Conservation (phyloP, 2,113 vertebrate species). For the Oryctolagus cuniculus region mOryCun1.1 NC_091447.1:13898001-13898500, state of each 20-base stretch:
- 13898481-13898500: slow-evolving; percentile 88
- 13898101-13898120: slow-evolving; percentile 86
- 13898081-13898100: slow-evolving; percentile 82
- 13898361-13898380: slow-evolving; percentile 87
- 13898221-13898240: slow-evolving; percentile 91
- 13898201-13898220: slow-evolving; percentile 89
- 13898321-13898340: slow-evolving; percentile 89
- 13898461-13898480: slow-evolving; percentile 86
- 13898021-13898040: too few relatives aligned
- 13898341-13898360: slow-evolving; percentile 87
- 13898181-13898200: slow-evolving; percentile 90
- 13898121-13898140: slow-evolving; percentile 87
- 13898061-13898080: slow-evolving; percentile 81
- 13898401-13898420: slow-evolving; percentile 86
- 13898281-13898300: slow-evolving; percentile 86
- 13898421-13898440: slow-evolving; percentile 87
- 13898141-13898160: slow-evolving; percentile 87
- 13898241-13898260: slow-evolving; percentile 88
- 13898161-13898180: slow-evolving; percentile 88
- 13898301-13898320: slow-evolving; percentile 84
- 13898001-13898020: slow-evolving; percentile 25
- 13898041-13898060: slow-evolving; percentile 52
- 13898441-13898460: slow-evolving; percentile 89
- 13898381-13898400: slow-evolving; percentile 87
- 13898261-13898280: slow-evolving; percentile 85